Evolutionary conservation across 2,113 vertebrate genomes (phyloP).

Genomic region (Bungarus multicinctus): DNA sequence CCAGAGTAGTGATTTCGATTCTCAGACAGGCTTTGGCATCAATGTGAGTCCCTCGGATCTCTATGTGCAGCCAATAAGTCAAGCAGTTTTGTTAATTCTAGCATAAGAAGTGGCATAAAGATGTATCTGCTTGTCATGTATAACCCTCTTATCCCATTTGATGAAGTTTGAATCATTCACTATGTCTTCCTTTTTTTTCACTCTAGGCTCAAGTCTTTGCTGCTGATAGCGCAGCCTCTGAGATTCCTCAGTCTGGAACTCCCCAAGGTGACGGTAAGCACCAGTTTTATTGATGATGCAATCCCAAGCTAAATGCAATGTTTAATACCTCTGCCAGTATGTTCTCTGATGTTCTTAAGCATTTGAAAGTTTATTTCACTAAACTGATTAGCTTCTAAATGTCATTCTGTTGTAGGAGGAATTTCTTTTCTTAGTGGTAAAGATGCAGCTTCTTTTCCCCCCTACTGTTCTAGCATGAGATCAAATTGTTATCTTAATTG

Average conservation of each 20-base stretch:
- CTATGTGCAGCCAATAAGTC: background rate
- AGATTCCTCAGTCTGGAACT: conserved; percentile 82
- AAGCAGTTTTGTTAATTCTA: background rate
- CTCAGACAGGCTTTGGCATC: conserved; percentile 86
- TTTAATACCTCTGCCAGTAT: background rate
- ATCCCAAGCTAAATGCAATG: background rate
- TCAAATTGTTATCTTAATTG: background rate
- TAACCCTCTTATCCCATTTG: background rate
- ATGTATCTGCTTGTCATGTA: background rate
- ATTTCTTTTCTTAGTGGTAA: background rate
- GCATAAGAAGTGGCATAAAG: background rate
- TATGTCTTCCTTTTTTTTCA: conserved; percentile 3
- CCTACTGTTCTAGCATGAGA: background rate
- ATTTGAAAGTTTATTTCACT: background rate
- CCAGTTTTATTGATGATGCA: background rate
- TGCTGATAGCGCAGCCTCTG: conserved; percentile 81
- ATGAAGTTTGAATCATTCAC: background rate
- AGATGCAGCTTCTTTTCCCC: background rate
- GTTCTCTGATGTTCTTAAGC: background rate
- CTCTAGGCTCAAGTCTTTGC: conserved; percentile 87
- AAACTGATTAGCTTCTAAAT: background rate
- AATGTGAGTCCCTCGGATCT: conserved; percentile 75
- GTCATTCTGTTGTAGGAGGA: background rate
- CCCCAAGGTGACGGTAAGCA: conserved; percentile 88
- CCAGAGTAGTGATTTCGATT: conserved; percentile 89